Evolutionary conservation across 2,888 invertebrate genomes (phyloP).

Genomic region (Xestia c-nigrum): DNA sequence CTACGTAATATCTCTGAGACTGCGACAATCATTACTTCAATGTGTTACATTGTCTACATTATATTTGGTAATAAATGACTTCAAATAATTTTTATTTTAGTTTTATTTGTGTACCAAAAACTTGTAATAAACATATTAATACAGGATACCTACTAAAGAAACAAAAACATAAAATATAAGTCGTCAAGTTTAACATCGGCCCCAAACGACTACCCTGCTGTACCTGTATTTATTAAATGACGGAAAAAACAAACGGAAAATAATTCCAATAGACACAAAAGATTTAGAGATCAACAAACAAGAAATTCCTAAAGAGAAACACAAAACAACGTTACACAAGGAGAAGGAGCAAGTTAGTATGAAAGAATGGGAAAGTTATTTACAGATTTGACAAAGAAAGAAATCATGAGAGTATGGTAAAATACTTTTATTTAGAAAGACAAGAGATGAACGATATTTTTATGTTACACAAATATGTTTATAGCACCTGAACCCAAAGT

Average conservation of each 20-base stretch:
- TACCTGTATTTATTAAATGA: constrained; percentile 4
- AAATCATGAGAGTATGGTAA: not conserved
- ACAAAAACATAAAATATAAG: not conserved
- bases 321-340: not conserved
- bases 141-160: not conserved
- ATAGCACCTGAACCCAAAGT: not conserved
- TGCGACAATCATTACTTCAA: constrained; percentile 59
- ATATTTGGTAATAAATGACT: constrained; percentile 69
- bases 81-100: constrained; percentile 54
- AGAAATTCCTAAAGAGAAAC: not conserved
- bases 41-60: constrained; percentile 64
- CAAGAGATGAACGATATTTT: not conserved
- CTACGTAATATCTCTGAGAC: constrained; percentile 64
- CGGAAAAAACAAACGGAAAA: not conserved
- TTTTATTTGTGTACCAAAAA: constrained; percentile 55
- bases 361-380: constrained; percentile 15
- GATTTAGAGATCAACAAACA: not conserved
- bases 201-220: not conserved
- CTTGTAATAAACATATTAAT: not conserved
- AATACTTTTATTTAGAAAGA: constrained; percentile 7
- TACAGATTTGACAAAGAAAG: constrained; percentile 15
- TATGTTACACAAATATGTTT: not conserved
- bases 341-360: constrained; percentile 16
- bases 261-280: not conserved
- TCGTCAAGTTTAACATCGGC: not conserved